Base-by-base conservation (phyloP, 2,888 invertebrate genomes). In the Nebria brevicollis region DNA sequence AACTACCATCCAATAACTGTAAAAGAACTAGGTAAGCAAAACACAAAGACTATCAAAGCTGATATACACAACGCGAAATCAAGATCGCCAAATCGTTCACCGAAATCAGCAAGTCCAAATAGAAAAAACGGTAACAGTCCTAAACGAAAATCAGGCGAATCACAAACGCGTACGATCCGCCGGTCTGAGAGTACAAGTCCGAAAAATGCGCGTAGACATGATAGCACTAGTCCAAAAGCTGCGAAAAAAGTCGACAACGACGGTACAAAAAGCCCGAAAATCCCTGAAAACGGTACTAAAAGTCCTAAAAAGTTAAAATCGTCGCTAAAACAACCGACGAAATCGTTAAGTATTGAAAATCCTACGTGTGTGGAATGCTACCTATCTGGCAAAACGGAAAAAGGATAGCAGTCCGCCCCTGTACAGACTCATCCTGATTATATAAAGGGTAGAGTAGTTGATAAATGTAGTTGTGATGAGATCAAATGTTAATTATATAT, bases 1-100 rank as follows among this genome's bases (percentile, higher is more conserved):
- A 95, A 95, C 89, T 97, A 97, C 90, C 96, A 97, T 86, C 97
- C 97, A 82, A 94, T 95, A 85, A 93, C 94, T 89, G 94, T 95
- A 87, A 95, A 96, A 91, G 96, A 96, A 91, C 91, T 96, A 93
- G 96, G 96, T 96, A 95, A 94, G 95, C 86, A 85, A 82, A 91
- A 91, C 42, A 90, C 91, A 83, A 92, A 91, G 87, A 91, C 91
- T 66, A 91, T 88, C 66, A 87, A 86, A 85, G 88, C 86, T 80
- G 89, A 89, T 84, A 87, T 89, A 83, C 88, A 89, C 86, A 85
- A 85, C 82, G 82, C 86, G 64, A 85, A 84, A 83, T 83, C 84
- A 81, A 86, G 85, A 83, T 87, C 87, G 68, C 87, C 87, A 34
- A 87, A 85, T 80, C 85, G 86, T 15, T 87, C 87, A 77, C 86